phyloP scores from a whole-genome alignment of 2,113 vertebrate genomes.

The Anser cygnoides region DNA sequence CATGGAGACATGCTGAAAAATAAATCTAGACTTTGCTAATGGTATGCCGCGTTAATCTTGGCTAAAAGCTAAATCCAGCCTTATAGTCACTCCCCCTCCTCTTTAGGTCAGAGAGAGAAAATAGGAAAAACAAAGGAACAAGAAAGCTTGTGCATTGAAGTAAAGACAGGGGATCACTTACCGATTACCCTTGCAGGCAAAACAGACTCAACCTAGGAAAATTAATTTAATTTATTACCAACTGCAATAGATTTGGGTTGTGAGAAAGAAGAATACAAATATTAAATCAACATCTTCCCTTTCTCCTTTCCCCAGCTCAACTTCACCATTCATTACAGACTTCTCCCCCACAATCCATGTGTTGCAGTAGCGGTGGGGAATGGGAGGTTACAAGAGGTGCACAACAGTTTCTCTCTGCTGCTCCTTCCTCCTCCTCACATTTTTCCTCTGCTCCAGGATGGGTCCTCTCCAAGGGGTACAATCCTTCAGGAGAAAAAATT shows the following conservation, averaged over 20 bases:
- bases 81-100: background rate
- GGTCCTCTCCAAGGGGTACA: background rate
- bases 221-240: background rate
- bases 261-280: background rate
- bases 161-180: background rate
- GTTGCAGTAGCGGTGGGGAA: background rate
- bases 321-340: background rate
- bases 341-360: background rate
- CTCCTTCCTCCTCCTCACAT: background rate
- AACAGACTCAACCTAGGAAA: background rate
- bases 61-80: background rate
- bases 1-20: background rate
- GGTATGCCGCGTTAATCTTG: background rate
- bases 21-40: background rate
- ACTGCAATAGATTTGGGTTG: background rate
- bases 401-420: background rate
- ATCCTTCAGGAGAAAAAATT: background rate
- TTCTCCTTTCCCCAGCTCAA: background rate
- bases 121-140: background rate
- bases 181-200: background rate
- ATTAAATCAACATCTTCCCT: background rate
- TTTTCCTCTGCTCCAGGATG: background rate
- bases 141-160: accelerated
- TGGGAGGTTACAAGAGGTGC: accelerated
- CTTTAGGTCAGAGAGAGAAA: background rate